Base-by-base conservation (phyloP, 92 coral and sea anemone species). In the Epizoanthus stellaris region DNA sequence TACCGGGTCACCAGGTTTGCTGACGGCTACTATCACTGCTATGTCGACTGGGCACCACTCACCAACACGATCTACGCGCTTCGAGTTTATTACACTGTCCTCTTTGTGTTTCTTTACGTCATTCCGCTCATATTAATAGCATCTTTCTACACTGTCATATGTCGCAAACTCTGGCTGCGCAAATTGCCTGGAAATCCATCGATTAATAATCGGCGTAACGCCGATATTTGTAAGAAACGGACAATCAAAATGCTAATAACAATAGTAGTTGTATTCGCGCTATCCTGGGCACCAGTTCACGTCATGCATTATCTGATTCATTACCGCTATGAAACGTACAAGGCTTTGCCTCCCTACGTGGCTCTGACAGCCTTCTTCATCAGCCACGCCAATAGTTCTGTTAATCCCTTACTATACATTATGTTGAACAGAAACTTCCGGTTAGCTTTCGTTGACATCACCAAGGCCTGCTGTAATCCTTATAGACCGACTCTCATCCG, bases 241-340 rank as follows among this genome's bases (percentile, higher is more conserved):
- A 85, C 94, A 3, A 72, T 93, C 82, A 93, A 91, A 60, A 93
- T 90, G 94, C 82, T 93, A 52, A 86, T 93, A 67, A 80, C 91
- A 30, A 82, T 93, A 15, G 96, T 93, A 16, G 59, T 93, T 3
- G 90, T 85, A 40, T 93, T 93, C 74, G 88, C 94, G 14, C 47
- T 88, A 25, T 93, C 92, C 61, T 93, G 96, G 96, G 89, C 91
- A 14, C 96, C 96, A 6, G 90, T 91, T 1, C 96, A 93, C 60
- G n/a, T 88, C 23, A 93, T 93, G 94, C 96, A 93, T 58, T 76
- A 87, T 10, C 84, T 80, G 34, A 58, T 81, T 1, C 80, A 38
- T 17, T 93, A 87, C 63, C 59, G 82, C 5, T 6, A 72, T 4
- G 85, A 80, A 15, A 62, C 69, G 1, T 90, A 43, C 64, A 0